Percentiles rank a stretch among this genome's conserved stretches.
Evolutionary conservation across 2,797 vertebrate species (phyloP).

Genomic region (Paedocypris micromegethes): DNA sequence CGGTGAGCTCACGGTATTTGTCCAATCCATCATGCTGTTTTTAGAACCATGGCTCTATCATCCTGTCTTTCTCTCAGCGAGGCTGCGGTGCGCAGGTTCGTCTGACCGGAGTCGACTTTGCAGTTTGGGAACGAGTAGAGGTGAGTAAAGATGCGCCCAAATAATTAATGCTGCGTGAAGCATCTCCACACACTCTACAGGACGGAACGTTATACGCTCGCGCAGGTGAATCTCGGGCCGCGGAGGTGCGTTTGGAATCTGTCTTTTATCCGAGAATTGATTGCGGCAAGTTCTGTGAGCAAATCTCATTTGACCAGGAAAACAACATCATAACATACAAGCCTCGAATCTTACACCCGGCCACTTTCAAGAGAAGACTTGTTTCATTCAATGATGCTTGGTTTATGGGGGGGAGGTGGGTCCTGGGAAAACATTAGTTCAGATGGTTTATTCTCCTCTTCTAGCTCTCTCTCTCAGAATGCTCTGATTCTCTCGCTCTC

Average conservation of each 20-base stretch:
- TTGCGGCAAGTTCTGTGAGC: slow-evolving; percentile 25
- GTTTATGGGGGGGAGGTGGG: no score
- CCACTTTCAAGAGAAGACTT: slow-evolving; percentile 16
- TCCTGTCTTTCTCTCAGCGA: slow-evolving; percentile 13
- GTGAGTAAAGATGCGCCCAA: slow-evolving; percentile 16
- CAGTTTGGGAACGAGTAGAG: slow-evolving; percentile 31
- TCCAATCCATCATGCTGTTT: not conserved
- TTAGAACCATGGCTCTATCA: not conserved
- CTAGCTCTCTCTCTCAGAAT: no score
- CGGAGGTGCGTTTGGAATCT: slow-evolving; percentile 38
- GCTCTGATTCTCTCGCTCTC: no score
- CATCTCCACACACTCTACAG: not conserved
- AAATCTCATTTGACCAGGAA: slow-evolving; percentile 16
- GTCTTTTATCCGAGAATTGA: slow-evolving; percentile 28
- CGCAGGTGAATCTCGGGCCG: slow-evolving; percentile 10
- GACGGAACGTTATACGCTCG: slow-evolving; percentile 22
- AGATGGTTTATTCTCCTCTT: no score
- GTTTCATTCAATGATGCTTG: no score
- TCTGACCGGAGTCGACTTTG: slow-evolving; percentile 39
- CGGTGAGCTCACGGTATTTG: slow-evolving; percentile 51
- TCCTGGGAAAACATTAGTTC: no score
- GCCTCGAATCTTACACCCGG: slow-evolving; percentile 37
- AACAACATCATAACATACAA: slow-evolving; percentile 40
- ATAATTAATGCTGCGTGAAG: not conserved
- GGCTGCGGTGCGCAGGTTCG: slow-evolving; percentile 33